Evolutionary conservation across 2,888 invertebrate species (phyloP), one percentile per base, ranked within the genome.

Genomic region (Venusia cambrica): DNA sequence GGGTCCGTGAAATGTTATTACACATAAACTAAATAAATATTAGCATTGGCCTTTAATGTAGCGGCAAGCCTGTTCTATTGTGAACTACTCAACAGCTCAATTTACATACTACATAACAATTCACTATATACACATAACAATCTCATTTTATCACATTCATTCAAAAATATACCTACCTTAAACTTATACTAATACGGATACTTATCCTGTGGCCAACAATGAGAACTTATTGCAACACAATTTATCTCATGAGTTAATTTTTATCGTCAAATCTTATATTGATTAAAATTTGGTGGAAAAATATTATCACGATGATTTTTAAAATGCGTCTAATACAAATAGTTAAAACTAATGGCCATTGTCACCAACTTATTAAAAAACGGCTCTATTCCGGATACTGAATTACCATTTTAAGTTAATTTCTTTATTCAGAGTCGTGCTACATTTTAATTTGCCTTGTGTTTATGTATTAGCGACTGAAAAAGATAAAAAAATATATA

Each of bases 111-210:
- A 76, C 61, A 72, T 75, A 76, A 76, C 75, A 74, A 69, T 55
- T 61, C 51, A 55, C 48, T 75, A 73, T 77, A 60, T 74, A 80
- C 73, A 78, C 54, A 53, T 58, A 48, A 71, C 69, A 78, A 79
- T 78, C 67, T 79, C 73, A 68, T 62, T 59, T 70, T 80, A 81
- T 81, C 83, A 83, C 81, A 79, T 78, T 76, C 84, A 84, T 81
- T 75, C 81, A 75, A 76, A 76, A 73, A 72, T 74, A 73, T 41
- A 46, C 13, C 31, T 41, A 46, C 13, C 31, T 35, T 33, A 36
- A 14, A 19, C 26, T 34, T 13, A 36, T 17, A 29, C 9, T 18
- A 22, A 47, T 57, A 47, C 41, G 41, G 61, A 62, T 62, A 57
- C 50, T 34, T 17, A 17, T n/a, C n/a, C n/a, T n/a, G n/a, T 34